Evolutionary conservation across 1,140 invertebrate species (phyloP).

Genomic region (Dolichoris vasculosae): DNA sequence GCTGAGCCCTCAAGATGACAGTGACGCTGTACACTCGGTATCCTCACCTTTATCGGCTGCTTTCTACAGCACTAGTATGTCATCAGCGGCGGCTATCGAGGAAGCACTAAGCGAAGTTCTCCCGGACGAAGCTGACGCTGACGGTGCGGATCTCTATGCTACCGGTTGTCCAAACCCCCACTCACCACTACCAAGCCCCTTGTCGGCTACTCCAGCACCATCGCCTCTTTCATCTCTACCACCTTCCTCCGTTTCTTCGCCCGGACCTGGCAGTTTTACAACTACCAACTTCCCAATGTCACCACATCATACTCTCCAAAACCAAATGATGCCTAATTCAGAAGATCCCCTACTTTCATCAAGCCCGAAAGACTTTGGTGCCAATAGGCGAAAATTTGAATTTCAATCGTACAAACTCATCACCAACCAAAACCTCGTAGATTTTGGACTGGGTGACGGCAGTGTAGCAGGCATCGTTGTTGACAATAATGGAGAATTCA

Average conservation of each 20-base stretch:
- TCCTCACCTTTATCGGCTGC: constrained; percentile 85
- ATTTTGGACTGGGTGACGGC: constrained; percentile 75
- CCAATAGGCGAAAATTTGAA: constrained; percentile 78
- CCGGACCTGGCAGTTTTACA: constrained; percentile 73
- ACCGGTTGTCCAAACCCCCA: constrained; percentile 76
- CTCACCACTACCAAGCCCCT: constrained; percentile 78
- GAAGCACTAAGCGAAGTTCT: constrained; percentile 87
- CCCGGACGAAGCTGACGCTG: constrained; percentile 81
- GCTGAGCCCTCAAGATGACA: constrained; percentile 73
- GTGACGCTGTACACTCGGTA: constrained; percentile 78
- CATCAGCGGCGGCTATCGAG: constrained; percentile 87
- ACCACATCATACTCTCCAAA: constrained; percentile 77
- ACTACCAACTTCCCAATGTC: constrained; percentile 73
- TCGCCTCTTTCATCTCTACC: constrained; percentile 77
- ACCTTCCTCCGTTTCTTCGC: constrained; percentile 76
- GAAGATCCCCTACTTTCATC: constrained; percentile 88
- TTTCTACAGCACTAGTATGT: constrained; percentile 90
- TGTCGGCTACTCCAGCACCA: constrained; percentile 78
- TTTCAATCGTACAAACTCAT: constrained; percentile 79
- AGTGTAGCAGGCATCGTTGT: constrained; percentile 78
- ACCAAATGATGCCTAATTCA: constrained; percentile 88
- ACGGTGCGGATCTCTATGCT: constrained; percentile 78
- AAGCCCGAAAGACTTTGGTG: constrained; percentile 85
- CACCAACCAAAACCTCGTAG: constrained; percentile 78
- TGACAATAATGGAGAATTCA: constrained; percentile 80